Evolutionary conservation across 2,113 vertebrate species (phyloP).

Genomic region (Artemisiospiza belli): DNA sequence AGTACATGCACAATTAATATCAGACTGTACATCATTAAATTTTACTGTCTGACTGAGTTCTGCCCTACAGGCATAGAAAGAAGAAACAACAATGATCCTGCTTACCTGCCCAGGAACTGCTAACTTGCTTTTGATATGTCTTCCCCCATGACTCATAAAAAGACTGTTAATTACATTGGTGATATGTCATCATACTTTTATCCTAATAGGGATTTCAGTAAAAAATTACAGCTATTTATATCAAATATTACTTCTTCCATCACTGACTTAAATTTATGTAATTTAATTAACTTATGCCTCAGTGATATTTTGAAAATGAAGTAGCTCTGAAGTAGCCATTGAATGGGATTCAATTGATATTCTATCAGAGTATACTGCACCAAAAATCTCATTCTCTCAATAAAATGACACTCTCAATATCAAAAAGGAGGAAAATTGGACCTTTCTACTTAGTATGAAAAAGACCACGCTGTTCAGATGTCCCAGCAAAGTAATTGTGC

Average conservation of each 20-base stretch:
- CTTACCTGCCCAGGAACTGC: background rate
- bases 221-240: conserved; percentile 46
- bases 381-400: conserved; percentile 35
- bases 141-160: conserved; percentile 35
- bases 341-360: conserved; percentile 50
- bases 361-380: background rate
- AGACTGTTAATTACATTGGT: conserved; percentile 32
- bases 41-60: conserved; percentile 37
- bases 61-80: conserved; percentile 27
- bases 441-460: background rate
- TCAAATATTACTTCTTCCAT: conserved; percentile 44
- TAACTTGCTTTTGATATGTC: conserved; percentile 33
- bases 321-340: conserved; percentile 33
- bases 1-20: conserved; percentile 46
- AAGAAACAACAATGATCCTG: conserved; percentile 48
- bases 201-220: conserved; percentile 9
- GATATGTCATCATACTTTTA: background rate
- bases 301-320: conserved; percentile 57
- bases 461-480: background rate
- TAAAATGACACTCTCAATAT: conserved; percentile 21
- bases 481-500: background rate
- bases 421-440: conserved; percentile 28
- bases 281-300: conserved; percentile 70
- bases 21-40: conserved; percentile 41
- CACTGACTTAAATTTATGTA: conserved; percentile 60